Evolutionary conservation across 2,797 vertebrate genomes (phyloP), one percentile per base, ranked within the genome.

Genomic region (Sebastes goodei): DNA sequence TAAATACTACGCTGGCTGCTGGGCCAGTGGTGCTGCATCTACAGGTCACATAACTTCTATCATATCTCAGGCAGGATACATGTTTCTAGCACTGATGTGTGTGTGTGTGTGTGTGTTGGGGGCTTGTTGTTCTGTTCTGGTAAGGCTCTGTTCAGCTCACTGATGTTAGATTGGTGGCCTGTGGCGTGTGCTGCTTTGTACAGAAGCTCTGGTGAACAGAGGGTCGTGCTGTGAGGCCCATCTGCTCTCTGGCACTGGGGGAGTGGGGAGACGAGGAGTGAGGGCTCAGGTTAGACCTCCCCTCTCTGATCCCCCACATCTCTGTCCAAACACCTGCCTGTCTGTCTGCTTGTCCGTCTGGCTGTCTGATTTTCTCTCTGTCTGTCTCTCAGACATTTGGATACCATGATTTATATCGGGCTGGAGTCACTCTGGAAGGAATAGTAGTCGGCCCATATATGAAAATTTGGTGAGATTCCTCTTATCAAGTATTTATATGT

Each of bases 191-290:
- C 35, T 68, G 82, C 78, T 86, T 78, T 82, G 88, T 86, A 80
- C 74, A 65, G 78, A 64, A 14, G 80, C 86, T 70, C 76, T 83
- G 84, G 35, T 84, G 88, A 88, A 89, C 87, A 88, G 85, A 93
- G 89, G 35, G 81, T 5, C 81, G 8, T 83, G 89, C 90, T 92
- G 92, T 76, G 92, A 90, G 66, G 88, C 83, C 94, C 93, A 92
- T 95, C 92, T 95, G 95, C 85, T 93, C 91, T 68, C 63, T 77
- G 72, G 79, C 71, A 71, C 75, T 21, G 66, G 55, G 60, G 57
- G 78, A 83, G 71, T 17, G 55, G 66, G 62, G 81, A 49, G 65
- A 70, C 17, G 14, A 67, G 76, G 64, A 78, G 65, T 35, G 59
- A 76, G 78, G 63, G 74, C 70, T 83, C 78, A 84, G 87, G 80